phyloP scores from a whole-genome alignment of 2,113 vertebrate genomes.

The Hiodon alosoides region DNA sequence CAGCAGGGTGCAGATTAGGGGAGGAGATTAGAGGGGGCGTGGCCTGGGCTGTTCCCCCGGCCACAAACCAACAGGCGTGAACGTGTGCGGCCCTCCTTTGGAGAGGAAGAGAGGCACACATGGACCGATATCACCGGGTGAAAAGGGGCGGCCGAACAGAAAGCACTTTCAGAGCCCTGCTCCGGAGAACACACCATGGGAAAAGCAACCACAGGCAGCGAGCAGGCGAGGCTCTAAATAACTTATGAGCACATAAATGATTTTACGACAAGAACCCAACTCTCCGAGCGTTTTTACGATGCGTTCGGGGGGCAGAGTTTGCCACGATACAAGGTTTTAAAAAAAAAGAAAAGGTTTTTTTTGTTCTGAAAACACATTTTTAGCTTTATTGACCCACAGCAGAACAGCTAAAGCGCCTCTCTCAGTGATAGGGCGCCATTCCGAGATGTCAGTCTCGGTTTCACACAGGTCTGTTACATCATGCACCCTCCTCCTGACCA shows the following conservation, averaged over 20 bases:
- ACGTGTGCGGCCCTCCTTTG: not conserved
- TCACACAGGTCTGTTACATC: too few relatives aligned
- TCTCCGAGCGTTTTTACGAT: not conserved
- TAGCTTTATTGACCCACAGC: too few relatives aligned
- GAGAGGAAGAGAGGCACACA: not conserved
- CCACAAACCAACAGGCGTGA: too few relatives aligned
- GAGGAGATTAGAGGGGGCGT: not conserved
- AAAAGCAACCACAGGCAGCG: not conserved
- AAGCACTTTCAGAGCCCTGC: not conserved
- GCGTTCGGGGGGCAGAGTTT: not conserved
- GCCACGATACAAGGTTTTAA: not conserved
- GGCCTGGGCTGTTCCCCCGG: not conserved
- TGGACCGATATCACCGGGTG: not conserved
- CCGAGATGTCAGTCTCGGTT: too few relatives aligned
- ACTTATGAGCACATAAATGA: slow-evolving; percentile 3
- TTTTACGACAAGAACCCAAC: not conserved
- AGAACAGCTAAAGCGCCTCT: too few relatives aligned
- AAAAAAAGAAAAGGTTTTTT: too few relatives aligned
- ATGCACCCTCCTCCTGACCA: too few relatives aligned
- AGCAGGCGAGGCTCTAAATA: not conserved
- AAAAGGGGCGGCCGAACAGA: not conserved
- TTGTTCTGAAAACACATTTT: too few relatives aligned
- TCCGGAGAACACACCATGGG: not conserved
- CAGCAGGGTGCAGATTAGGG: not conserved
- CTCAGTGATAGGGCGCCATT: not conserved